A percentile compares a stretch with the other conserved stretches of the same genome.
Conservation (phyloP, 2,888 invertebrate genomes). For the Himalopsyche tibetana region DNA sequence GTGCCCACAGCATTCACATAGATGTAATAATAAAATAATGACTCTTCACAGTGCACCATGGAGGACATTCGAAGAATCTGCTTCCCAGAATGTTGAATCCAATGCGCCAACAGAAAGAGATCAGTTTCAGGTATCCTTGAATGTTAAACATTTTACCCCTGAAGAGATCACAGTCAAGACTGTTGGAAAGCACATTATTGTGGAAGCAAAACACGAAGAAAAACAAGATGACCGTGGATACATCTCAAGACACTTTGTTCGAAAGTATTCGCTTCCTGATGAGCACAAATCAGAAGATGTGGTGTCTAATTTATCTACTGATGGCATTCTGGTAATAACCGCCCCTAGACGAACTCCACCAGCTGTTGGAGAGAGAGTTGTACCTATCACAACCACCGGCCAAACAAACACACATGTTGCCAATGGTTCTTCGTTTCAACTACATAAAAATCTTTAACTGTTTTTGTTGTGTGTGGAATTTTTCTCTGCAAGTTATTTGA, state of each 20-base stretch:
- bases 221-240: conserved; percentile 85
- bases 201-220: conserved; percentile 89
- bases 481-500: too few species aligned
- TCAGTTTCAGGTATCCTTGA: conserved; percentile 82
- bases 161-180: conserved; percentile 87
- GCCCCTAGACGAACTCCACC: conserved; percentile 76
- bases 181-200: conserved; percentile 81
- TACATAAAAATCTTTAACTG: too few species aligned
- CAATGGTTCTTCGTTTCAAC: background rate
- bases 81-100: background rate
- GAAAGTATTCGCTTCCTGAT: conserved; percentile 85
- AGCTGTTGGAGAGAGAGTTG: conserved; percentile 73
- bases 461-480: too few species aligned
- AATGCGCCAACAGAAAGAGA: background rate
- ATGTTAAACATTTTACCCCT: conserved; percentile 87
- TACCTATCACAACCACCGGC: conserved; percentile 75
- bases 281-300: conserved; percentile 84
- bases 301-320: conserved; percentile 84
- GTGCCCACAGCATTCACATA: background rate
- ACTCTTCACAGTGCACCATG: background rate
- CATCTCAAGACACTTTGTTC: conserved; percentile 84
- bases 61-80: background rate
- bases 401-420: background rate
- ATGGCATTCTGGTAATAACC: conserved; percentile 84
- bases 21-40: background rate